Evolutionary conservation across 2,113 vertebrate genomes (phyloP), one percentile per base, ranked within the genome.

Genomic region (Dinomys branickii): DNA sequence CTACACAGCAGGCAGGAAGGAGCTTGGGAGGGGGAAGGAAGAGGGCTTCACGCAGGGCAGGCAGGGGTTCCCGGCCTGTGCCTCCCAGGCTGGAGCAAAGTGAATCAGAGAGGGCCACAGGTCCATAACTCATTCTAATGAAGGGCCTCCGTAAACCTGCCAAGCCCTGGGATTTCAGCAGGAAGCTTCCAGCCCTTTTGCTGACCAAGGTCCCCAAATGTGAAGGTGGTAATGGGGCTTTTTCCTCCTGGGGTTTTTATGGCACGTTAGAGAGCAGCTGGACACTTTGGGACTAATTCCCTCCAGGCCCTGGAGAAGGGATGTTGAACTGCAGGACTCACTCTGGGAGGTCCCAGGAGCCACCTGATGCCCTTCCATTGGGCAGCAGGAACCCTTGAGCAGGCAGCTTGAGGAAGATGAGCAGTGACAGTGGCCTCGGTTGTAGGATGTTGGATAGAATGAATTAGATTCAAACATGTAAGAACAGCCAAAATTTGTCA

Each of bases 101-200:
- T 77, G 54, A 93, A 84, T 93, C 96, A 94, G 92, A 2, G 81
- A 88, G 69, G 97, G 83, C 84, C 85, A 35, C 84, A 86, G 96
- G 93, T 93, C 78, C 97, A 97, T 98, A 98, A 98, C 88, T 97
- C 96, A 96, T 95, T 94, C 87, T 97, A 97, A 98, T 95, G 85
- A 95, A 97, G 97, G 83, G 96, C 65, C 95, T 98, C 94, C 73
- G 71, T 9, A 50, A 94, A 90, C 44, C 78, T 85, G 97, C 85
- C 96, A 92, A 96, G 90, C 90, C 97, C 97, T 85, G n/a, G 56
- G 88, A 94, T 95, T 94, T 94, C 63, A 47, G 93, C 93, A 98
- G 97, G 96, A 98, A 98, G 92, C 58, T 75, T 20, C 7, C 2
- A 50, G 85, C 95, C 52, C 96, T 93, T 88, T 71, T 41, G 88